Evolutionary conservation across 2,888 invertebrate genomes (phyloP).

Genomic region (Anticlea derivata): DNA sequence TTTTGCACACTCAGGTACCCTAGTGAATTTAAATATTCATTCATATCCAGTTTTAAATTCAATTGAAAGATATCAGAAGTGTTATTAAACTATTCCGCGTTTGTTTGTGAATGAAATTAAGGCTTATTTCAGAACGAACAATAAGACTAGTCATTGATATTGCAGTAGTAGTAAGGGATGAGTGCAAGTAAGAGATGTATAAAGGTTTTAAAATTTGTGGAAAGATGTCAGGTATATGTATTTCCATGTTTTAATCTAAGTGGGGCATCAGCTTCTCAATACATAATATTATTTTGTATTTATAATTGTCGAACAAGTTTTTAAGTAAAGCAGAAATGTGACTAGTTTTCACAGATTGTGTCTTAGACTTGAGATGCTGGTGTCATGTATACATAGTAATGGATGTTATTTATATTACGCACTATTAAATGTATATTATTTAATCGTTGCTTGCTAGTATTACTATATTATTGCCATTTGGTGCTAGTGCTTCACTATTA

Average conservation of each 20-base stretch:
- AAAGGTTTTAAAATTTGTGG: neutral
- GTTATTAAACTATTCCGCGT: too few species aligned
- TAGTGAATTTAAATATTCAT: too few species aligned
- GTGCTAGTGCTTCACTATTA: conserved; percentile 72
- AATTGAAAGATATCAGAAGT: too few species aligned
- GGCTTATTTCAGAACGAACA: conserved; percentile 53
- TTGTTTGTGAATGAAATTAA: conserved; percentile 43
- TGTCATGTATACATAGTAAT: conserved; percentile 24
- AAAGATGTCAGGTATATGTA: neutral
- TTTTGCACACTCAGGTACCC: too few species aligned
- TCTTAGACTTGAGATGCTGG: conserved; percentile 1
- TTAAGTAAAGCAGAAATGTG: too few species aligned
- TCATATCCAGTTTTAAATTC: too few species aligned
- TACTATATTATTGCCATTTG: conserved; percentile 61
- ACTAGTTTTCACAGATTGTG: too few species aligned
- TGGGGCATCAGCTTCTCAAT: conserved; percentile 2
- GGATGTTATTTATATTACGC: conserved; percentile 25
- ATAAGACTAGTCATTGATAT: conserved; percentile 65
- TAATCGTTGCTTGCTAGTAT: conserved; percentile 56
- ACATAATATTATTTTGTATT: too few species aligned
- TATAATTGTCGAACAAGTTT: too few species aligned
- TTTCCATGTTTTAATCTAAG: neutral
- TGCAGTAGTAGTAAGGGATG: conserved; percentile 35
- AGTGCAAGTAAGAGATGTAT: neutral
- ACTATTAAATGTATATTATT: conserved; percentile 33